Conservation (phyloP, 2,113 vertebrate genomes). For the Tetraodon nigroviridis region DNA sequence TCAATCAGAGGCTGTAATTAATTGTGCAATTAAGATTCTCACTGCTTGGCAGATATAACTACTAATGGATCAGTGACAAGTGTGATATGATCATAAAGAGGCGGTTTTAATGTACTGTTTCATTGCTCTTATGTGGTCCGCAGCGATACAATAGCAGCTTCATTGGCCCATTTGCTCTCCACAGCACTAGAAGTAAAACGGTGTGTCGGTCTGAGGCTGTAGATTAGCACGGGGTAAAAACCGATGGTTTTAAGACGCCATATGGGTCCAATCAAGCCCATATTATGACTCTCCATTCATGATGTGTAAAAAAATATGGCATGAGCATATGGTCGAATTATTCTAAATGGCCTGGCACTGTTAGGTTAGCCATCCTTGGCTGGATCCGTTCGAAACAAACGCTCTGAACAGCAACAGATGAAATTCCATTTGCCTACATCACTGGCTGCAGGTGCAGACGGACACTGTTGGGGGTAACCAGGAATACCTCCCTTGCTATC, state of each 20-base stretch:
- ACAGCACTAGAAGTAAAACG: conserved; percentile 26
- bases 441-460: not conserved
- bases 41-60: conserved; percentile 72
- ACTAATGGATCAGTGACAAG: conserved; percentile 77
- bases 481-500: conserved; percentile 1
- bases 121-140: conserved; percentile 71
- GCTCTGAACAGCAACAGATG: conserved; percentile 15
- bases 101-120: conserved; percentile 78
- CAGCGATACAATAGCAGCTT: conserved; percentile 46
- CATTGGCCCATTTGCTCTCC: conserved; percentile 48
- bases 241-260: conserved; percentile 9
- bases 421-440: conserved; percentile 1
- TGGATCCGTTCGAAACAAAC: conserved; percentile 2
- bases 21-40: conserved; percentile 77
- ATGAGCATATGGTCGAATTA: not conserved
- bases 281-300: conserved; percentile 4
- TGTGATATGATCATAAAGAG: conserved; percentile 75
- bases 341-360: conserved; percentile 17
- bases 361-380: not conserved
- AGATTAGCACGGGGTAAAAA: conserved; percentile 25
- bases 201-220: conserved; percentile 18
- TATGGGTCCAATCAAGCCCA: conserved; percentile 20
- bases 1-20: conserved; percentile 71
- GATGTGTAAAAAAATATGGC: too few species aligned
- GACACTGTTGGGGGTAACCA: conserved; percentile 2